Base-by-base conservation (phyloP, 92 coral and sea anemone species). In the Epizoanthus ramosus region DNA sequence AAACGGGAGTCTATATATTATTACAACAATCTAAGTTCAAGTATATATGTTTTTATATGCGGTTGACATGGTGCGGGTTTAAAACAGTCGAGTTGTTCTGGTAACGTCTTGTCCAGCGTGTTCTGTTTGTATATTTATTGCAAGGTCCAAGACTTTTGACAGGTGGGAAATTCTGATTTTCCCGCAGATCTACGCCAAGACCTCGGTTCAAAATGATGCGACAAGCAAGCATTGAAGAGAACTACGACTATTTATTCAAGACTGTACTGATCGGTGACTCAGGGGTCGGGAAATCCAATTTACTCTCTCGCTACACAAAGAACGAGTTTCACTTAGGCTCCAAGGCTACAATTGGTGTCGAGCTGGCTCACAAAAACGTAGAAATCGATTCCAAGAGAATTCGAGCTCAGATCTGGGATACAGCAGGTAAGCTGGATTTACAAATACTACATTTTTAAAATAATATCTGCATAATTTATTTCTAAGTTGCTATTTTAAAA, bases 331-430 rank as follows among this genome's bases (percentile, higher is more conserved):
- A 97, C 50, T 85, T 97, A 41, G 98, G 99, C 18, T 97, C 99
- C 6, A 97, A 97, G 83, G 98, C 99, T 22, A 97, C 99, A 14
- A 97, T 97, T 45, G 99, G 99, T 18, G 99, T 97, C 50, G 99
- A 97, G 66, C 90, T 97, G 8, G 99, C 99, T 61, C 99, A 97
- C 74, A 95, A 94, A 84, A 95, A 89, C 45, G 79, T 97, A 54
- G 97, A 94, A 69, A 77, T 97, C 31, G 98, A 94, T 65, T 90
- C 89, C 31, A 94, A 93, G 63, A 92, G 71, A 23, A 87, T 97
- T 57, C 97, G 99, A 6, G 99, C 99, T 25, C 99, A 96, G 77
- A 92, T 96, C 43, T 96, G 99, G 99, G 99, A 96, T 57, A 96
- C 99, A 12, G 99, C 99, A 90, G 99, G 99, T 90, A 58, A 73